These are phyloP conservation scores for Halcyon smyrnensis DNA, from an alignment of 2,797 vertebrate species.

Conservation along the genomic window DNA sequence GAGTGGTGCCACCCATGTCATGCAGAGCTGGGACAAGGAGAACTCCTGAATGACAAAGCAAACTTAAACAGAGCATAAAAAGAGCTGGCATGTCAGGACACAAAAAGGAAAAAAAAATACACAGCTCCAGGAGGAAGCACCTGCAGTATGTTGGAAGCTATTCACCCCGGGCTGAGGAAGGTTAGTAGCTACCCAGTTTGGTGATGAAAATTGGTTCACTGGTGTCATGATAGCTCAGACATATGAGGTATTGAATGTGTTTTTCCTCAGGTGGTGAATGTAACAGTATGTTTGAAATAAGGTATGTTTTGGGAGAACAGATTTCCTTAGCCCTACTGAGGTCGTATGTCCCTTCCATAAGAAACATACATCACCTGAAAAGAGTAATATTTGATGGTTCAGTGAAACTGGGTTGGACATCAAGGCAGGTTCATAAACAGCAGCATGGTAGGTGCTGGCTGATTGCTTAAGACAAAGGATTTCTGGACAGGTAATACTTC, in stretches of 20 bases:
- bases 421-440: background rate
- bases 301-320: background rate
- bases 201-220: background rate
- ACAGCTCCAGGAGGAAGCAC: background rate
- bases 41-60: background rate
- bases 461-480: background rate
- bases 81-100: background rate
- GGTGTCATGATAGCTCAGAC: background rate
- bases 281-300: background rate
- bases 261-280: background rate
- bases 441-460: background rate
- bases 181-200: background rate
- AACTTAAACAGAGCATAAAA: background rate
- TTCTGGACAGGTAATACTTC: background rate
- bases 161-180: background rate
- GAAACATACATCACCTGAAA: background rate
- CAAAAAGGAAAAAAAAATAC: background rate
- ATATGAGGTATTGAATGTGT: background rate
- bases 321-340: background rate
- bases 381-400: background rate
- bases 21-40: background rate
- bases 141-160: background rate
- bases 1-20: background rate
- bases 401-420: background rate
- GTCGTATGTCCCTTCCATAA: background rate